Evolutionary conservation across 2,113 vertebrate genomes (phyloP).

Genomic region (Calyptommatus sinebrachiatus): DNA sequence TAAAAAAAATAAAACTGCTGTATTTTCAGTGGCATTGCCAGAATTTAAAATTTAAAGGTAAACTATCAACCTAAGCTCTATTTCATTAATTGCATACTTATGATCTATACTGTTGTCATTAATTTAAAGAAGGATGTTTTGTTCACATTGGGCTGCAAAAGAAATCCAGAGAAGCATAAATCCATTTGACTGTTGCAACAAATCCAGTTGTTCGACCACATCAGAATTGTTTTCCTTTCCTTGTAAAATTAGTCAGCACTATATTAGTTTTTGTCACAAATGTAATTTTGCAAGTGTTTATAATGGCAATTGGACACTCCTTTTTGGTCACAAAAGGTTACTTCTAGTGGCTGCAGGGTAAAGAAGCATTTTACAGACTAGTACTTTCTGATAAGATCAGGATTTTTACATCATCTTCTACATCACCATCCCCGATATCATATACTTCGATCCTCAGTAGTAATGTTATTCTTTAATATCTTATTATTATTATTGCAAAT

Average conservation of each 20-base stretch:
- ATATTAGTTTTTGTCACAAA: background rate
- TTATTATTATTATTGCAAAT: background rate
- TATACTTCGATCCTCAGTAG: background rate
- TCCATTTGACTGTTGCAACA: background rate
- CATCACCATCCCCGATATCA: background rate
- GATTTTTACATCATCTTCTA: no score
- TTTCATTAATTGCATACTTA: background rate
- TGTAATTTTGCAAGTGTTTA: background rate
- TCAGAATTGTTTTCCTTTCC: background rate
- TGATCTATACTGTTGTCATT: background rate
- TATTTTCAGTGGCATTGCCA: background rate
- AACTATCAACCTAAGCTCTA: background rate
- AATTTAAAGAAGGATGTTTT: background rate
- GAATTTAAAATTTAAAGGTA: background rate
- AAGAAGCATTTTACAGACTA: no score
- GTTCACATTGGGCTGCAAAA: background rate
- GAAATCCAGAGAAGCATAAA: background rate
- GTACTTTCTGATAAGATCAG: no score
- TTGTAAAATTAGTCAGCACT: background rate
- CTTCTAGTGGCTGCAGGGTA: background rate
- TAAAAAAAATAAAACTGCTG: constrained; percentile 20
- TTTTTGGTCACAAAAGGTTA: background rate
- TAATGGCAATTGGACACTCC: no score
- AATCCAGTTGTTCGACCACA: no score
- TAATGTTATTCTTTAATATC: background rate